phyloP scores from a whole-genome alignment of 2,797 vertebrate species.

The Periparus ater region DNA sequence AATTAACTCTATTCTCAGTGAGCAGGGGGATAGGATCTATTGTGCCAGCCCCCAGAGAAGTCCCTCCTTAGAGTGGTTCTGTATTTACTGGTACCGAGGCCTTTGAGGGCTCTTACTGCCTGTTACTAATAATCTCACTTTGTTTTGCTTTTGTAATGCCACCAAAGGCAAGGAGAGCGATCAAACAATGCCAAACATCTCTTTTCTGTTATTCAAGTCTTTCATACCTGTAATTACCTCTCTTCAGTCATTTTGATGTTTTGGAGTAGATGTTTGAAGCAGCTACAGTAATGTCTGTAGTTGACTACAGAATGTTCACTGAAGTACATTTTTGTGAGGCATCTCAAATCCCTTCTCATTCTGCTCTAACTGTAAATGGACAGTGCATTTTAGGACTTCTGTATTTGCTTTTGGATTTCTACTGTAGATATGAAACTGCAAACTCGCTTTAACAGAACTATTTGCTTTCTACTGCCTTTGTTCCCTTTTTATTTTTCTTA shows the following conservation, averaged over 20 bases:
- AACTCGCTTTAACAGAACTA: background rate
- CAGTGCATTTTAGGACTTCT: background rate
- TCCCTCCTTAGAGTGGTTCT: background rate
- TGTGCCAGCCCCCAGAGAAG: background rate
- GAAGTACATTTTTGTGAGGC: background rate
- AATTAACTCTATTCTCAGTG: background rate
- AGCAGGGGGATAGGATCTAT: background rate
- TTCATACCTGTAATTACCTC: background rate
- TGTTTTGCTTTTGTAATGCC: background rate
- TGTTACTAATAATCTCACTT: background rate
- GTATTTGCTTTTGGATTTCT: slow-evolving; percentile 9
- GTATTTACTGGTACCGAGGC: background rate
- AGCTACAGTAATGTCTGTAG: background rate
- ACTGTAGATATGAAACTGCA: background rate
- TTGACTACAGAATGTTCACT: background rate
- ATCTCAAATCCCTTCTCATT: background rate
- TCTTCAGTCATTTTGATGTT: background rate
- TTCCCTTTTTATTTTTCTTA: background rate
- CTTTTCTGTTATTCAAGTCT: background rate
- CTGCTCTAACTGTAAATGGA: background rate
- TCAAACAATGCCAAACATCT: background rate
- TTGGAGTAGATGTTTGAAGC: background rate
- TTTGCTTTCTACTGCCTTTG: background rate
- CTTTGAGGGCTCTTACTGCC: background rate
- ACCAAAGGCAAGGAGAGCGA: background rate